phyloP scores from a whole-genome alignment of 2,797 vertebrate genomes.

The Gila robusta region DNA sequence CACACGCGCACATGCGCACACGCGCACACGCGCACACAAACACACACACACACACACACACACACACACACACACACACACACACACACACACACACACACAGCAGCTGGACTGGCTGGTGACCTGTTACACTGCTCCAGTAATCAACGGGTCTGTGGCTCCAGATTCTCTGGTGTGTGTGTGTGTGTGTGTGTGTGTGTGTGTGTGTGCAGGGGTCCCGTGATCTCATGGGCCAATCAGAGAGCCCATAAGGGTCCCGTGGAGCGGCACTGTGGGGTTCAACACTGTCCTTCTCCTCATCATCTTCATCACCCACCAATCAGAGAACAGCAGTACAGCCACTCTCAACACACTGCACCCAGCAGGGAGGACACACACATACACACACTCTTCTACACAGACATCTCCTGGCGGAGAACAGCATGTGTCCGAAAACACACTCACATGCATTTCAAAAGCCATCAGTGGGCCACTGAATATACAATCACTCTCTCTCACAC shows the following conservation, averaged over 20 bases:
- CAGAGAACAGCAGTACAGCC: conserved; percentile 58
- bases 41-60: no score
- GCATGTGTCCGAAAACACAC: conserved; percentile 66
- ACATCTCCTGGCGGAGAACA: conserved; percentile 79
- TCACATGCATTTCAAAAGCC: conserved; percentile 58
- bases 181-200: conserved; percentile 34
- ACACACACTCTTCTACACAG: conserved; percentile 76
- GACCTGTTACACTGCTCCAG: conserved; percentile 2
- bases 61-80: no score
- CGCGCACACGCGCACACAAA: no score
- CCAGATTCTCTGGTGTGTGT: conserved; percentile 12
- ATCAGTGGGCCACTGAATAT: conserved; percentile 56
- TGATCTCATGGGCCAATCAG: conserved; percentile 83
- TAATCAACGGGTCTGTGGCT: conserved; percentile 43
- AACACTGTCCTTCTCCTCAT: conserved; percentile 64
- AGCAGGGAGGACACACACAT: conserved; percentile 37
- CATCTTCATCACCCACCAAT: conserved; percentile 77
- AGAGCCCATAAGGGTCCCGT: conserved; percentile 74
- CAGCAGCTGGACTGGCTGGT: conserved; percentile 55
- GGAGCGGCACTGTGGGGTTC: conserved; percentile 74
- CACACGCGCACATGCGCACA: no score
- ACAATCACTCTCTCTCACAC: conserved; percentile 25
- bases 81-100: no score
- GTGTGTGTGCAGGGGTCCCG: conserved; percentile 53
- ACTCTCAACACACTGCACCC: conserved; percentile 30